phyloP scores from a whole-genome alignment of 2,797 vertebrate species.

The Lagorchestes hirsutus region DNA sequence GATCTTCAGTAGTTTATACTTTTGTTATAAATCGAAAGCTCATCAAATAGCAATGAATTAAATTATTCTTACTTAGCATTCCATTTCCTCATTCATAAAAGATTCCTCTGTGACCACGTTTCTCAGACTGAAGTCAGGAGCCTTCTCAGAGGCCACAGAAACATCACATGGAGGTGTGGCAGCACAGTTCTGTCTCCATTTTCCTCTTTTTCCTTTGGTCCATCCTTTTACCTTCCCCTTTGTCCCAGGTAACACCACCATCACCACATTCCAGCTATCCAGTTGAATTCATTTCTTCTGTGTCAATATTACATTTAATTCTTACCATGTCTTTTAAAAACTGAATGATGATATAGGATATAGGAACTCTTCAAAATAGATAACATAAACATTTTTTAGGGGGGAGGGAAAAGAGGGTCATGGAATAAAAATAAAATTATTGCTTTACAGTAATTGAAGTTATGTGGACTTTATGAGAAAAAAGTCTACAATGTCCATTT shows the following conservation, averaged over 20 bases:
- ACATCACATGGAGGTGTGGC: background rate
- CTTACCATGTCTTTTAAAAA: background rate
- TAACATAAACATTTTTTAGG: background rate
- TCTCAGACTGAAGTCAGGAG: conserved; percentile 48
- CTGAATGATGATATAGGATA: background rate
- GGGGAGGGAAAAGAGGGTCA: background rate
- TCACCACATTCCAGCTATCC: background rate
- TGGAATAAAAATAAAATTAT: background rate
- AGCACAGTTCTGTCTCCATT: background rate
- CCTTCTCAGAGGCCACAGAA: background rate
- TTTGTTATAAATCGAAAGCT: conserved; percentile 56
- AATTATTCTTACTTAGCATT: conserved; percentile 33
- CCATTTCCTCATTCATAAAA: conserved; percentile 45
- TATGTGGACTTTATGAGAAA: background rate
- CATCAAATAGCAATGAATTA: conserved; percentile 51
- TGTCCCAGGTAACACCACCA: background rate
- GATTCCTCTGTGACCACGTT: conserved; percentile 32
- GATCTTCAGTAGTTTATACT: conserved; percentile 21
- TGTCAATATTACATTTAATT: background rate
- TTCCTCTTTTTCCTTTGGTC: background rate
- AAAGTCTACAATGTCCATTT: background rate
- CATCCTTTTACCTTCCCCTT: background rate
- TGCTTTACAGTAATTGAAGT: background rate
- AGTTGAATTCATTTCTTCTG: background rate
- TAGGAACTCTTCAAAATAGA: background rate